phyloP scores from a whole-genome alignment of 2,113 vertebrate genomes.

The Salvelinus sp. region DNA sequence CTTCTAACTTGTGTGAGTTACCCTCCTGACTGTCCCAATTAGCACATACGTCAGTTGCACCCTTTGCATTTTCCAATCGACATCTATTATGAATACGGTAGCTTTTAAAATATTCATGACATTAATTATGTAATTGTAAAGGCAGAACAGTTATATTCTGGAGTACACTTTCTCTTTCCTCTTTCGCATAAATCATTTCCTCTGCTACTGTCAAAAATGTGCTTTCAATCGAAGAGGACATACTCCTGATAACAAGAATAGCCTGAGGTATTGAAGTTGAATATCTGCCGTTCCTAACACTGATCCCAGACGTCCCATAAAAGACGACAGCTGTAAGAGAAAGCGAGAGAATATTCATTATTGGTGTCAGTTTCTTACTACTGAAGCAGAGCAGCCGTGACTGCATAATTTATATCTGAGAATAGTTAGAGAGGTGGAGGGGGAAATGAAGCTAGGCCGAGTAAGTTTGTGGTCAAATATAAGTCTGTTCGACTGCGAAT shows the following conservation, averaged over 20 bases:
- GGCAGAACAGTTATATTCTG: background rate
- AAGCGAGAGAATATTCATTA: slow-evolving; percentile 58
- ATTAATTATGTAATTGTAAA: background rate
- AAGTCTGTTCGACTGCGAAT: too few species aligned
- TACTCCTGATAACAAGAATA: background rate
- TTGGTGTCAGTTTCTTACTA: slow-evolving; percentile 57
- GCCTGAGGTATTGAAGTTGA: background rate
- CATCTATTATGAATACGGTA: background rate
- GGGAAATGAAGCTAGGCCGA: slow-evolving; percentile 12
- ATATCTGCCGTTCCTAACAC: background rate
- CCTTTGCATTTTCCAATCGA: background rate
- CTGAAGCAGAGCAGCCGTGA: slow-evolving; percentile 40
- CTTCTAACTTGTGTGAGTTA: background rate
- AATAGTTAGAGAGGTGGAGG: slow-evolving; percentile 18
- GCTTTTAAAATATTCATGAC: slow-evolving; percentile 11
- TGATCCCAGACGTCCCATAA: slow-evolving; percentile 5
- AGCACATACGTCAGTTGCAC: background rate
- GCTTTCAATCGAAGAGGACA: background rate
- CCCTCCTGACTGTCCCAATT: background rate
- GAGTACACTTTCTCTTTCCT: background rate
- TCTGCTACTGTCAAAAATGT: background rate
- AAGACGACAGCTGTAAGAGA: slow-evolving; percentile 36
- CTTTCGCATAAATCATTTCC: background rate
- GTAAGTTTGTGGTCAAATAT: slow-evolving; percentile 16
- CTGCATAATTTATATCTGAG: slow-evolving; percentile 51